A percentile compares a stretch with the other conserved stretches of the same genome.
Evolutionary conservation across 2,797 vertebrate genomes (phyloP).

Genomic region (Morelia viridis): DNA sequence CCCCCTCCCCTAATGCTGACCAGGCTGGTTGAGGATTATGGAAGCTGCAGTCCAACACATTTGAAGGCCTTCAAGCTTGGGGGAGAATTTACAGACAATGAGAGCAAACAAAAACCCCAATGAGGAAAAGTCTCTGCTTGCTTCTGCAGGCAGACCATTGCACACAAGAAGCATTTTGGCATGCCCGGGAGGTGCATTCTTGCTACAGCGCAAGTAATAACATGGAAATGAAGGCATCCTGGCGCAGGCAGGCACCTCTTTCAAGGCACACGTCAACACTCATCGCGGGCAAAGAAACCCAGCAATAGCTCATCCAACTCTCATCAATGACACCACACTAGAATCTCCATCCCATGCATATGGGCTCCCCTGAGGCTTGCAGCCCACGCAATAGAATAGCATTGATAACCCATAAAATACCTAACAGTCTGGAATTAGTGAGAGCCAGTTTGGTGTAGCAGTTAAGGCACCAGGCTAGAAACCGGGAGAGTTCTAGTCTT

Average conservation of each 20-base stretch:
- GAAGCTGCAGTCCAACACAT: neutral
- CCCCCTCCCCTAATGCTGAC: neutral
- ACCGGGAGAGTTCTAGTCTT: too few species aligned
- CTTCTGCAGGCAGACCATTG: neutral
- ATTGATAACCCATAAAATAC: too few species aligned
- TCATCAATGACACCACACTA: too few species aligned
- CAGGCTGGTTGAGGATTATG: neutral
- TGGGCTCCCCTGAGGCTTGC: too few species aligned
- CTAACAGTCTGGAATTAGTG: too few species aligned
- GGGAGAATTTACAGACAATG: neutral
- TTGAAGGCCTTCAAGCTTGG: neutral
- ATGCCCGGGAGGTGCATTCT: neutral
- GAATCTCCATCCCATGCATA: too few species aligned
- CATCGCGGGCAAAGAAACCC: neutral
- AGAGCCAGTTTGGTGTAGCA: too few species aligned
- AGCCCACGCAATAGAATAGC: too few species aligned
- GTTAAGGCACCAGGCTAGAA: too few species aligned
- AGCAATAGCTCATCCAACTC: neutral
- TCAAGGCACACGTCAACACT: neutral
- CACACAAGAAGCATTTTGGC: neutral
- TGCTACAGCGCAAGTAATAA: neutral
- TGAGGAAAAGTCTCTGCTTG: neutral
- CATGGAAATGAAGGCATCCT: neutral
- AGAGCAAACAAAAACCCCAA: neutral
- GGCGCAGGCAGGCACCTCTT: neutral